Evolutionary conservation across 2,113 vertebrate species (phyloP).

Genomic region (Urocolius indicus): DNA sequence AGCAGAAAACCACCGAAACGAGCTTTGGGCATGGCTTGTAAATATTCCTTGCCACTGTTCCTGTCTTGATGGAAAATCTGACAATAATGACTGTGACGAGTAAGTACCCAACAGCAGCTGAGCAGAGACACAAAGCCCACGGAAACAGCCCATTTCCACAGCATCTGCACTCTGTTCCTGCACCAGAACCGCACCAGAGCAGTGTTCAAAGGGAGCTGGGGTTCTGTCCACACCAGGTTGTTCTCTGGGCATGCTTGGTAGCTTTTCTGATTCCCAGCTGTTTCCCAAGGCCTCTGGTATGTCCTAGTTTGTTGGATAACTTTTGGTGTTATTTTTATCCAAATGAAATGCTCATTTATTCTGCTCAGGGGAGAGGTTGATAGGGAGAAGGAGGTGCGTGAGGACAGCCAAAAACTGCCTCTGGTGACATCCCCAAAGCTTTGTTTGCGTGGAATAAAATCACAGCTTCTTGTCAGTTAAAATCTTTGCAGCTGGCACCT

Average conservation of each 20-base stretch:
- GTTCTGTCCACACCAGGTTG: fast-evolving
- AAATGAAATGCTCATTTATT: background rate
- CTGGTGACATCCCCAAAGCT: background rate
- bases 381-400: background rate
- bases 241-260: background rate
- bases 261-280: background rate
- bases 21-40: background rate
- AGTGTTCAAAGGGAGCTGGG: background rate
- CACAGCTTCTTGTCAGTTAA: background rate
- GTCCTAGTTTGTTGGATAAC: background rate
- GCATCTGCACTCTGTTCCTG: fast-evolving
- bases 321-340: background rate
- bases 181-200: fast-evolving
- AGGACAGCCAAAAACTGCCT: background rate
- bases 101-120: fast-evolving
- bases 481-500: background rate
- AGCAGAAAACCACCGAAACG: background rate
- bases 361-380: background rate
- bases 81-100: fast-evolving
- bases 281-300: background rate
- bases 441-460: background rate
- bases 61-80: fast-evolving
- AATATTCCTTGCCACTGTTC: background rate
- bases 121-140: background rate
- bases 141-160: background rate